Evolutionary conservation across 2,797 vertebrate species (phyloP).

Genomic region (Esox masquinongy): DNA sequence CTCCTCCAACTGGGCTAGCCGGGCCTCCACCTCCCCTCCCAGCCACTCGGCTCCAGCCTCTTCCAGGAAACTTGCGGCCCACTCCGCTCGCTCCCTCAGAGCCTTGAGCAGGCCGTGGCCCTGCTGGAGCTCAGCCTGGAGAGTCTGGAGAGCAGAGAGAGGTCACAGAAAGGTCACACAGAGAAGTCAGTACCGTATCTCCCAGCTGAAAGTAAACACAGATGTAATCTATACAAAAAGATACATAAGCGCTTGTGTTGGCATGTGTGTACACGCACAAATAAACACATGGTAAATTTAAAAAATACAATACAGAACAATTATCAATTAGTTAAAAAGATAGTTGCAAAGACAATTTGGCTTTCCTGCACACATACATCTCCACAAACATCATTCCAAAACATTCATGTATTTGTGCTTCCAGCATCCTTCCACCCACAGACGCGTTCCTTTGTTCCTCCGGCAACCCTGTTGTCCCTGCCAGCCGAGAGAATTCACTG

Average conservation of each 20-base stretch:
- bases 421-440: constrained; percentile 36
- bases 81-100: constrained; percentile 84
- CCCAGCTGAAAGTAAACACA: not conserved
- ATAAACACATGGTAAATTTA: not conserved
- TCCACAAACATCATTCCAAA: not conserved
- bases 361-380: not conserved
- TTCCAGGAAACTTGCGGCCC: constrained; percentile 82
- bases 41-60: constrained; percentile 79
- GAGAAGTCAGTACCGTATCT: not conserved
- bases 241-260: not conserved
- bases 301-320: not conserved
- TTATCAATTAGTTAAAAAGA: not conserved
- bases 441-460: constrained; percentile 56
- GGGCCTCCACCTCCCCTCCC: constrained; percentile 79
- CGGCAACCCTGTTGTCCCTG: constrained; percentile 42
- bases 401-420: constrained; percentile 14
- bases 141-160: constrained; percentile 51
- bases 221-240: not conserved
- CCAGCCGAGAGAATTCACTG: constrained; percentile 30
- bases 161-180: constrained; percentile 16
- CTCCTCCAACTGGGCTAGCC: constrained; percentile 82
- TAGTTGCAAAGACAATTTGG: not conserved
- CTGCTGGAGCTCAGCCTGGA: constrained; percentile 86
- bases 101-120: constrained; percentile 90
- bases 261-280: not conserved